Evolutionary conservation across 2,888 invertebrate species (phyloP), one percentile per base, ranked within the genome.

Genomic region (Ephialtes manifestator): DNA sequence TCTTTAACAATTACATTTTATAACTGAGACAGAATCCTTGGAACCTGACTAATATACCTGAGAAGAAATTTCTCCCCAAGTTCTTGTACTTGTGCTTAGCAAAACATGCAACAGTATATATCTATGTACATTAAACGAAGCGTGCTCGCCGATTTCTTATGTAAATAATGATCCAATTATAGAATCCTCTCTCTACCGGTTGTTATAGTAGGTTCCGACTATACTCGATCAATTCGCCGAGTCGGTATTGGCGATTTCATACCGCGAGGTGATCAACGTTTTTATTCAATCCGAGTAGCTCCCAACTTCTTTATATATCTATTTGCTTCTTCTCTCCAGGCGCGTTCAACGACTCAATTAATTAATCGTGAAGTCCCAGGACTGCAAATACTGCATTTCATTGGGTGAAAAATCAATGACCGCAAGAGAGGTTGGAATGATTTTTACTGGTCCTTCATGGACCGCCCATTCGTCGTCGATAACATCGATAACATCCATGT

Each of bases 401-500:
- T 82, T 85, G 82, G 85, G 74, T 82, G 85, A 67, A 85, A 85
- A 85, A 85, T 85, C 85, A 85, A 82, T 82, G 85, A 85, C 82
- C 75, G 51, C 78, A 28, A 78, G 84, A 77, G 81, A 76, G 71
- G 58, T 71, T 81, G 77, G 77, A 81, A 81, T 84, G 79, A 85
- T 79, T 79, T 13, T 24, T 65, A 85, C 78, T 78, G 84, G 84
- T 82, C 75, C 58, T 71, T 76, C 75, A 65, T 31, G 71, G 85
- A 82, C 79, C 84, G 85, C 81, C 78, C 78, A 79, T 85, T 82
- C 81, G n/a, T n/a, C n/a, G n/a, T n/a, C n/a, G 81, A 85, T 81
- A 85, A 71, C 78, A 53, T 89, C 90, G 90, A 89, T 88, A 87
- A 87, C 86, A 87, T 86, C 80, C 83, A 89, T 88, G 89, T 89